Base-by-base conservation (phyloP, 2,888 invertebrate species). In the Agonopterix subpropinquella region DNA sequence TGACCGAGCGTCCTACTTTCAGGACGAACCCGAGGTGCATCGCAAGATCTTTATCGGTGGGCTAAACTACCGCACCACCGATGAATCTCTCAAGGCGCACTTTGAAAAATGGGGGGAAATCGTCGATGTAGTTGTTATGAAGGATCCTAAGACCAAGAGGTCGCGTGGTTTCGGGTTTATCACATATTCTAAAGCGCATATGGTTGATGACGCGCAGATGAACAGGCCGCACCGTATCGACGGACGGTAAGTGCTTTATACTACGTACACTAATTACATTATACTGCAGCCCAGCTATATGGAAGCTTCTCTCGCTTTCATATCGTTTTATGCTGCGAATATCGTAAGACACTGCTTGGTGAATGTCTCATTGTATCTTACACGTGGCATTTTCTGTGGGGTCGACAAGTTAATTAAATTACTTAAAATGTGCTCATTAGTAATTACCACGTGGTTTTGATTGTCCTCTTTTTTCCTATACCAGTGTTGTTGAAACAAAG, bases 81-180 rank as follows among this genome's bases (percentile, higher is more conserved):
- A 98, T 67, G 98, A 98, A 49, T 96, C 96, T 1, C 78, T 98
- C 8, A 97, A 97, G 75, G 91, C 93, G n/a, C 97, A 98, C 85
- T 99, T 98, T 77, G 96, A 96, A 68, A 94, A 98, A 92, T 99
- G 96, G 96, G 98, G 98, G 36, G 96, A 97, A 79, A 96, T 98
- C 57, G 96, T 97, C 0, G 98, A 98, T 73, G 97, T 97, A 8
- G 97, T 98, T 3, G 98, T 98, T 0, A 98, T 98, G 98, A 96
- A 97, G 74, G 98, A 98, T 72, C 96, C 97, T 0, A 95, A 95
- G 65, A 98, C 98, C 0, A 97, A 97, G 73, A 91, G 98, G 54
- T 98, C 98, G 4, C 91, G 99, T 53, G 99, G 99, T 1, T 99
- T 99, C 77, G 99, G 99, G 1, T 99, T 99, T 72, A 98, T 99